A percentile compares a stretch with the other conserved stretches of the same genome.
phyloP scores from a whole-genome alignment of 2,113 vertebrate species.

The Corydoras sp. region DNA sequence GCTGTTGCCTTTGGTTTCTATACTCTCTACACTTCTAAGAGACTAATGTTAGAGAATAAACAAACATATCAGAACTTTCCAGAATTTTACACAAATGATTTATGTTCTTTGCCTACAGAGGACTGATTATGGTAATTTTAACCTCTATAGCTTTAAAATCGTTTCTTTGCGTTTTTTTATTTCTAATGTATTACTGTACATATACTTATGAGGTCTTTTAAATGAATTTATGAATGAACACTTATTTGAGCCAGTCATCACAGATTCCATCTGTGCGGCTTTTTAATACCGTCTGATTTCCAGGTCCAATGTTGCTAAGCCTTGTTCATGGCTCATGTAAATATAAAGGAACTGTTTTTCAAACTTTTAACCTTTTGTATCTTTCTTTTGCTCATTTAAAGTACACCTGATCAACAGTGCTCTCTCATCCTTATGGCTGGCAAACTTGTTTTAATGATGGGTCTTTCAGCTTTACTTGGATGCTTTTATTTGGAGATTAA shows the following conservation, averaged over 20 bases:
- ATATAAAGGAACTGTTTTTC: constrained; percentile 43
- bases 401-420: constrained; percentile 25
- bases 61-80: constrained; percentile 62
- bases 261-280: constrained; percentile 24
- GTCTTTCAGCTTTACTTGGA: constrained; percentile 27
- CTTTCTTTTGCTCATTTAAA: constrained; percentile 51
- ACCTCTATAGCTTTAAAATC: constrained; percentile 64
- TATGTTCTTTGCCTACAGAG: constrained; percentile 53
- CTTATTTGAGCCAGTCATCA: constrained; percentile 24
- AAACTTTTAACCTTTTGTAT: constrained; percentile 46
- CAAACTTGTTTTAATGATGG: too few species aligned
- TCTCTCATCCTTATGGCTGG: too few species aligned
- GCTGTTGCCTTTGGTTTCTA: constrained; percentile 71
- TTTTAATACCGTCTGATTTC: constrained; percentile 38
- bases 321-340: constrained; percentile 48
- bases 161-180: constrained; percentile 26
- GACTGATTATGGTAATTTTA: constrained; percentile 52
- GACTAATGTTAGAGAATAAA: constrained; percentile 51
- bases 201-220: constrained; percentile 50
- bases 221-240: constrained; percentile 27
- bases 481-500: too few species aligned
- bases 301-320: constrained; percentile 32
- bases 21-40: constrained; percentile 48
- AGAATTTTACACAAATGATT: constrained; percentile 52
- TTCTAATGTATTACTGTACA: constrained; percentile 50